Percentiles rank a stretch among this genome's conserved stretches.
These are phyloP conservation scores for Ictidomys tridecemlineatus DNA, from an alignment of 2,113 vertebrate species.

Conservation along the genomic window DNA sequence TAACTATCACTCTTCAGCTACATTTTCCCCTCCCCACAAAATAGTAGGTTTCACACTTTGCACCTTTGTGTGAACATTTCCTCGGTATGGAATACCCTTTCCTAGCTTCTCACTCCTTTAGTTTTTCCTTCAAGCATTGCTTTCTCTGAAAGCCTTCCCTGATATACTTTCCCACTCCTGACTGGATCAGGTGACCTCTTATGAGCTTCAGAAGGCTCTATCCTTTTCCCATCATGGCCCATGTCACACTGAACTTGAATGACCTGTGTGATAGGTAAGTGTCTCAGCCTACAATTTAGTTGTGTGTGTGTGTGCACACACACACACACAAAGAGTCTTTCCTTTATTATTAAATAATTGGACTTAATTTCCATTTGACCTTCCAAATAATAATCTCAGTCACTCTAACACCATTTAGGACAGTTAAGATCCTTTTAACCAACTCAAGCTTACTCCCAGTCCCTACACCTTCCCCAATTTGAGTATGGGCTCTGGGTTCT, in stretches of 20 bases:
- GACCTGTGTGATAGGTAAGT: not conserved
- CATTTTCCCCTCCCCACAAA: not conserved
- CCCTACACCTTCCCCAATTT: not conserved
- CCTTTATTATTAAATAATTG: not conserved
- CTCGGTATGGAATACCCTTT: not conserved
- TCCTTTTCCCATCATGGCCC: not conserved
- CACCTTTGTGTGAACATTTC: not conserved
- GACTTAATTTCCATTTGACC: not conserved
- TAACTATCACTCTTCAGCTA: not conserved
- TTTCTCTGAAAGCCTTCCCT: not conserved
- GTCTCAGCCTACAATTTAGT: not conserved
- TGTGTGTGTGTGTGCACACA: not conserved
- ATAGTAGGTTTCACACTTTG: not conserved
- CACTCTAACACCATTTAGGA: not conserved
- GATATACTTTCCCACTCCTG: not conserved
- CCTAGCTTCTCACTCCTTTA: not conserved
- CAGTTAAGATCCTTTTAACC: not conserved
- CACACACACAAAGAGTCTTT: not conserved
- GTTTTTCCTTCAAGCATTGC: not conserved
- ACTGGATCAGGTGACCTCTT: not conserved
- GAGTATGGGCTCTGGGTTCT: not conserved
- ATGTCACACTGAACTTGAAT: not conserved
- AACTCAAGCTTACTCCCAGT: not conserved
- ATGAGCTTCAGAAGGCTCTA: not conserved
- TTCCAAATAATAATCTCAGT: conserved; percentile 3